These are phyloP conservation scores for Falcaria lacertinaria DNA, from an alignment of 2,888 invertebrate genomes.

Conservation along the genomic window DNA sequence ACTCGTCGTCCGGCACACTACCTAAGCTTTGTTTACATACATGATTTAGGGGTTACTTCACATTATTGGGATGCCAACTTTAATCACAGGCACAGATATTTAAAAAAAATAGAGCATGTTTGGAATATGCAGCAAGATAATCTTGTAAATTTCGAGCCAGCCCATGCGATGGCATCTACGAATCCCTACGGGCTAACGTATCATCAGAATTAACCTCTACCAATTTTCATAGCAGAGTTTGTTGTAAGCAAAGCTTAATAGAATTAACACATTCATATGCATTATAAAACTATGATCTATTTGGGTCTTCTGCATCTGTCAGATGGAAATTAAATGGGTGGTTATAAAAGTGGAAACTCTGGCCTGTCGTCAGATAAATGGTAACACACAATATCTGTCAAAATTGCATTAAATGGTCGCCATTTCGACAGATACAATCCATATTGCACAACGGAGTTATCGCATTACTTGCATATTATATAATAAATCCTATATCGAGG, in stretches of 20 bases:
- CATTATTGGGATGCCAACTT: not conserved
- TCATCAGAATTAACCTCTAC: too few relatives aligned
- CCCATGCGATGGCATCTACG: too few relatives aligned
- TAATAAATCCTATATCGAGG: too few relatives aligned
- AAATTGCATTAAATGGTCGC: not conserved
- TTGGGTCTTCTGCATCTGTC: conserved; percentile 12
- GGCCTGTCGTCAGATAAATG: not conserved
- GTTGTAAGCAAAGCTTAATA: not conserved
- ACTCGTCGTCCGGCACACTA: conserved; percentile 31
- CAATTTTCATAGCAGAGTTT: too few relatives aligned
- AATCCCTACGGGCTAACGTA: too few relatives aligned
- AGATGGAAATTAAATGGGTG: conserved; percentile 16
- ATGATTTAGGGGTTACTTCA: conserved; percentile 1
- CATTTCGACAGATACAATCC: not conserved
- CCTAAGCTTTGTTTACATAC: conserved; percentile 31
- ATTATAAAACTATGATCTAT: conserved; percentile 17
- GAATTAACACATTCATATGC: not conserved
- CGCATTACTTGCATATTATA: not conserved
- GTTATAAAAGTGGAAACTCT: conserved; percentile 2
- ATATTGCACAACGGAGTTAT: not conserved
- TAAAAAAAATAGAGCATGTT: too few relatives aligned
- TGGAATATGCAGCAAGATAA: too few relatives aligned
- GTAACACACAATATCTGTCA: not conserved
- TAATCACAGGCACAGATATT: too few relatives aligned
- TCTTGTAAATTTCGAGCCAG: too few relatives aligned